Evolutionary conservation across 2,113 vertebrate genomes (phyloP).

Genomic region (Chloroceryle aenea): DNA sequence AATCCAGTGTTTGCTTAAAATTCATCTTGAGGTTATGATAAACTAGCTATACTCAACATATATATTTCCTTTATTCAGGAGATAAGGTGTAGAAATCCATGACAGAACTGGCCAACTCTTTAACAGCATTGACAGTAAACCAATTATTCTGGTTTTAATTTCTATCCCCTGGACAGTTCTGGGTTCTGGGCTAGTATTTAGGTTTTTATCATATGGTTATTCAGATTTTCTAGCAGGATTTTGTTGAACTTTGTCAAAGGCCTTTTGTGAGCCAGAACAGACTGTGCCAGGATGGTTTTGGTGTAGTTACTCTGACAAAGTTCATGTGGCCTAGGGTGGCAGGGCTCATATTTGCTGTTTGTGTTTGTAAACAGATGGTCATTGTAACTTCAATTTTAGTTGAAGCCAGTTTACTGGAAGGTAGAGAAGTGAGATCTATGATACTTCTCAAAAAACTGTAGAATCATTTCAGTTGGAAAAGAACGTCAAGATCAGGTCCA

Average conservation of each 20-base stretch:
- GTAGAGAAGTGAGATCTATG: not conserved
- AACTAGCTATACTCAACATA: not conserved
- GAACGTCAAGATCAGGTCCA: too few species aligned
- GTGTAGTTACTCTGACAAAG: not conserved
- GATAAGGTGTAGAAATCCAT: not conserved
- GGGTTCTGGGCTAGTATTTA: not conserved
- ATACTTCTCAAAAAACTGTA: not conserved
- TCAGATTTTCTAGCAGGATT: not conserved
- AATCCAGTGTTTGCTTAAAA: not conserved
- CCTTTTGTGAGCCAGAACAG: not conserved
- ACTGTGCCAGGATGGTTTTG: not conserved
- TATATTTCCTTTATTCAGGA: not conserved
- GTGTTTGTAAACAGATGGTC: not conserved
- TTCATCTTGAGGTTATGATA: not conserved
- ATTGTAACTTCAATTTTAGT: not conserved
- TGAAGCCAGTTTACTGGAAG: not conserved
- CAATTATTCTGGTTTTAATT: not conserved
- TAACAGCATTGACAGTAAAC: not conserved
- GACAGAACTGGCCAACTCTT: not conserved
- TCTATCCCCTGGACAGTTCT: not conserved
- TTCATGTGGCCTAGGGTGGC: not conserved
- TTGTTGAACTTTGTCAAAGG: not conserved
- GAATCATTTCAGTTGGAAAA: too few species aligned
- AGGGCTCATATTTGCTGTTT: not conserved
- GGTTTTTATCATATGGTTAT: not conserved